Evolutionary conservation across 1,140 invertebrate genomes (phyloP).

Genomic region (Procambarus clarkii): DNA sequence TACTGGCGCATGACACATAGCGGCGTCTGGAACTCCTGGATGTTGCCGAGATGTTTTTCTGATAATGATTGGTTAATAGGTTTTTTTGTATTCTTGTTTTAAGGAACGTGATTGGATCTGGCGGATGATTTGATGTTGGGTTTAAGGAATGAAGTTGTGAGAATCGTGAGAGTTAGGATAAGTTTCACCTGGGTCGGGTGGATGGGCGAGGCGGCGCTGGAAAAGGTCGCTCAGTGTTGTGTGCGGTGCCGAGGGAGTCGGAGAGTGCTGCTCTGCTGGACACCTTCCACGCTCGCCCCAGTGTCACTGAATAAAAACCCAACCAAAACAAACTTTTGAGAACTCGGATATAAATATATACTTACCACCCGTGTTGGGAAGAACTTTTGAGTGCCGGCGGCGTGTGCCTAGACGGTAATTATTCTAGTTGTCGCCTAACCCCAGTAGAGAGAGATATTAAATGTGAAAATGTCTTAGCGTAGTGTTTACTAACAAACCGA

Average conservation of each 20-base stretch:
- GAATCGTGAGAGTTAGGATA: not conserved
- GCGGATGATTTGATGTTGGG: not conserved
- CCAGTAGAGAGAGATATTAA: not conserved
- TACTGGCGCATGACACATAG: not conserved
- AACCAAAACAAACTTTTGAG: no score
- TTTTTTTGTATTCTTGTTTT: not conserved
- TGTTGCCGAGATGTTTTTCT: no score
- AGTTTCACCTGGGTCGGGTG: not conserved
- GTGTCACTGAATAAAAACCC: no score
- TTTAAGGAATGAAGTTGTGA: no score
- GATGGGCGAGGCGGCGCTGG: not conserved
- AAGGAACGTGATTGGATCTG: not conserved
- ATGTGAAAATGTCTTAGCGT: no score
- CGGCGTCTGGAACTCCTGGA: no score
- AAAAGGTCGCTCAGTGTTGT: conserved; percentile 14
- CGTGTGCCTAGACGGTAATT: conserved; percentile 1
- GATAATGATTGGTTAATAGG: no score
- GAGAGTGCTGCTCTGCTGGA: no score
- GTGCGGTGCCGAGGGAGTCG: not conserved
- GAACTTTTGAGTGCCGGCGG: not conserved
- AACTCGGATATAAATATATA: no score
- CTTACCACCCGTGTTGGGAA: not conserved
- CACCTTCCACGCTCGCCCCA: no score
- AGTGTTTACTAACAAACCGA: not conserved
- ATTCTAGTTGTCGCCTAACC: not conserved